A percentile compares a stretch with the other conserved stretches of the same genome.
These are phyloP conservation scores for Ctenochaetus hawaiiensis DNA, from an alignment of 2,797 vertebrate genomes.

Conservation along the genomic window DNA sequence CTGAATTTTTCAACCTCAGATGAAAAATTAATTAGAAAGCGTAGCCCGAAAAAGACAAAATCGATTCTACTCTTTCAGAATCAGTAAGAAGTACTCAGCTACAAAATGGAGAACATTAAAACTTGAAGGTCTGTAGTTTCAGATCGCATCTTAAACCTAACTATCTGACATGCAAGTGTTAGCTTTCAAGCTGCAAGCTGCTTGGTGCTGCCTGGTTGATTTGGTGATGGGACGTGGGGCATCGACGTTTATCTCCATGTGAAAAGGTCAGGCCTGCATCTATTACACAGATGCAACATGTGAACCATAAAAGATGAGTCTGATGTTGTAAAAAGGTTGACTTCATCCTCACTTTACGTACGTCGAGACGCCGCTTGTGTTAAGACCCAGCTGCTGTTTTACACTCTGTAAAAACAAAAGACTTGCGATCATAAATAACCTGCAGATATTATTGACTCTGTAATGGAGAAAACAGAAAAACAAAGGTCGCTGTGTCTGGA, in stretches of 20 bases:
- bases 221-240: slow-evolving; percentile 38
- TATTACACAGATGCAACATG: slow-evolving; percentile 47
- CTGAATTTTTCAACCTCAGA: slow-evolving; percentile 50
- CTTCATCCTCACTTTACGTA: slow-evolving; percentile 30
- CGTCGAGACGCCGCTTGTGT: background rate
- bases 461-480: slow-evolving; percentile 43
- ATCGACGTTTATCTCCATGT: slow-evolving; percentile 34
- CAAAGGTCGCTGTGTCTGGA: slow-evolving; percentile 59
- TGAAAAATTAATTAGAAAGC: slow-evolving; percentile 59
- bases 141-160: background rate
- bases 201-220: slow-evolving; percentile 25
- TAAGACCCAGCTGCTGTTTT: background rate
- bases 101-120: slow-evolving; percentile 31
- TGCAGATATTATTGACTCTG: slow-evolving; percentile 35
- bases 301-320: slow-evolving; percentile 40
- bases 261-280: slow-evolving; percentile 56
- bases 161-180: background rate
- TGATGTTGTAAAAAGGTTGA: slow-evolving; percentile 31
- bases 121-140: slow-evolving; percentile 27
- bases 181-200: slow-evolving; percentile 27
- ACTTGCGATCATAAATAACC: slow-evolving; percentile 46
- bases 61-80: slow-evolving; percentile 26
- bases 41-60: slow-evolving; percentile 30
- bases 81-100: slow-evolving; percentile 9
- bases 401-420: background rate